Conservation (phyloP, 2,113 vertebrate genomes). For the Seriola rivoliana region DNA sequence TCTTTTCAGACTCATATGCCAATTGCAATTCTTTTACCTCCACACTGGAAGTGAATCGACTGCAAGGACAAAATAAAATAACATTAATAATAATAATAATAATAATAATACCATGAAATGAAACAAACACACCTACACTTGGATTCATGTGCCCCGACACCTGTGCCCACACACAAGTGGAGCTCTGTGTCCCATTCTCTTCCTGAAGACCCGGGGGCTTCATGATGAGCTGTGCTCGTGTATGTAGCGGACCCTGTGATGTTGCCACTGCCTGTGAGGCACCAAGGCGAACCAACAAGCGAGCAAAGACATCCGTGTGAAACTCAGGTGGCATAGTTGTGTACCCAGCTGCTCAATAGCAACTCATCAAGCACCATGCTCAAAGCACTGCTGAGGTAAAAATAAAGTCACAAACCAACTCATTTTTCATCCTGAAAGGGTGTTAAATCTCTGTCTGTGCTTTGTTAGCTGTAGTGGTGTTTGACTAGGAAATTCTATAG, state of each 20-base stretch:
- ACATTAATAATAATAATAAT: too few relatives aligned
- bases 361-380: slow-evolving; percentile 45
- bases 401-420: slow-evolving; percentile 41
- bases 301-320: slow-evolving; percentile 48
- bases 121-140: slow-evolving; percentile 35
- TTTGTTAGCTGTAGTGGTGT: neutral
- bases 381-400: slow-evolving; percentile 50
- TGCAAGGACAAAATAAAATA: neutral
- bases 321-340: slow-evolving; percentile 76
- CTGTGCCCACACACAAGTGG: slow-evolving; percentile 50
- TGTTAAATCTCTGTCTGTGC: neutral
- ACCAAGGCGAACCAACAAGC: slow-evolving; percentile 51
- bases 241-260: slow-evolving; percentile 34
- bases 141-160: slow-evolving; percentile 42
- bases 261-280: slow-evolving; percentile 51
- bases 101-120: slow-evolving; percentile 34
- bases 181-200: slow-evolving; percentile 29
- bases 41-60: neutral
- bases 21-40: neutral
- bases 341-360: slow-evolving; percentile 72
- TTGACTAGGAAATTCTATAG: neutral
- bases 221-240: slow-evolving; percentile 23
- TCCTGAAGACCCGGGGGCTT: slow-evolving; percentile 45
- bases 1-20: slow-evolving; percentile 7
- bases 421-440: neutral